phyloP scores from a whole-genome alignment of 2,113 vertebrate genomes.

The Nycticorax nycticorax region DNA sequence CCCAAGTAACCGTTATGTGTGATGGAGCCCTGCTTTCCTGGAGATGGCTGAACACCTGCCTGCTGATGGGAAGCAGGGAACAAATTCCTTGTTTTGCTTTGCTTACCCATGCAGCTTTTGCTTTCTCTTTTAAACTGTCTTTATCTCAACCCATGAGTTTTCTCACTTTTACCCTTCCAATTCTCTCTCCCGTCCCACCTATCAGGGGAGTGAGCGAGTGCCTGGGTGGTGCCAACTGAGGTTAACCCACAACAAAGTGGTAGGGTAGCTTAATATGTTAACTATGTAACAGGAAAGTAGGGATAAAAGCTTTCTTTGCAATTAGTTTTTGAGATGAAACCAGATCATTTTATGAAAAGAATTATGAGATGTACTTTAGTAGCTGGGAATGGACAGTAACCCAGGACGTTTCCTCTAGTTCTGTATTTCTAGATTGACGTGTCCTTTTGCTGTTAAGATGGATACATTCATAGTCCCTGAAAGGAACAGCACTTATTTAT shows the following conservation, averaged over 20 bases:
- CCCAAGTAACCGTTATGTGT: background rate
- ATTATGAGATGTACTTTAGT: background rate
- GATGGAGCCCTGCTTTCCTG: background rate
- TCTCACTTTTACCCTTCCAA: background rate
- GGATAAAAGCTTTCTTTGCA: background rate
- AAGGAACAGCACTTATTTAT: background rate
- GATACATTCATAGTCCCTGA: background rate
- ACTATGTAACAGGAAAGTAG: background rate
- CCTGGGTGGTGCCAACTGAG: fast-evolving
- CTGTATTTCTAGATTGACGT: background rate
- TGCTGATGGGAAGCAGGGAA: background rate
- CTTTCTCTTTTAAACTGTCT: background rate
- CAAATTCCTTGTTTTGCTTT: background rate
- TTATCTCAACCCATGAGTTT: background rate
- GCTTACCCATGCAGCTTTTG: background rate
- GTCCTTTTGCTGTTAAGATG: background rate
- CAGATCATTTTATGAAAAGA: background rate
- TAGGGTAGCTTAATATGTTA: background rate
- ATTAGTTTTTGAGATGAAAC: background rate
- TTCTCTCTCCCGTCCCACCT: background rate
- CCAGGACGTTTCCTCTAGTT: background rate
- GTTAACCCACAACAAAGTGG: background rate
- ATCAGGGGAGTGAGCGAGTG: fast-evolving
- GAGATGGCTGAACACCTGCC: background rate
- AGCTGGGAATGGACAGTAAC: background rate